Conservation (phyloP, 1,140 invertebrate genomes). For the Trichonephila clavipes region DNA sequence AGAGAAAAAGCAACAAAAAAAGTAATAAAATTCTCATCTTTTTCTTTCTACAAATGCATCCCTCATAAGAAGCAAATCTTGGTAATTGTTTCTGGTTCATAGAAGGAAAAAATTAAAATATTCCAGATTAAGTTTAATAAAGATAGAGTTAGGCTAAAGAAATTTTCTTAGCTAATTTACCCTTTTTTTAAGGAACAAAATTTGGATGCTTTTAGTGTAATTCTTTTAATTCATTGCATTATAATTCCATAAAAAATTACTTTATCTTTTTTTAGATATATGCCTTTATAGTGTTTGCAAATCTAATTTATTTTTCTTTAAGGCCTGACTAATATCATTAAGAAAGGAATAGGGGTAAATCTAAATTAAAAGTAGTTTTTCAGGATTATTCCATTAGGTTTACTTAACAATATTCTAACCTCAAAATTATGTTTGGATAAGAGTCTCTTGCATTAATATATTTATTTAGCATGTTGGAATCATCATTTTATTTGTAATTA, state of each 20-base stretch:
- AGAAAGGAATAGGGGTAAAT: background rate
- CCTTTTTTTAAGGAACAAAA: background rate
- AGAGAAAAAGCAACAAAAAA: no score
- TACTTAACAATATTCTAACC: background rate
- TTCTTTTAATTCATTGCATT: constrained; percentile 30
- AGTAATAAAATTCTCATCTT: background rate
- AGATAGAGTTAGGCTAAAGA: background rate
- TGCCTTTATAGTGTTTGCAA: background rate
- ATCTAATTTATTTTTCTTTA: background rate
- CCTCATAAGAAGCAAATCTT: background rate
- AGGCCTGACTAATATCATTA: background rate
- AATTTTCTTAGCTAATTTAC: background rate
- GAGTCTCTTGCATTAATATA: background rate
- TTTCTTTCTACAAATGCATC: background rate
- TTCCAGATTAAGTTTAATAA: background rate
- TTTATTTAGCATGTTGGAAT: background rate
- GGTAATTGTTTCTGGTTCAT: background rate
- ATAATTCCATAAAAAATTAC: background rate
- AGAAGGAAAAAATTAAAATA: background rate
- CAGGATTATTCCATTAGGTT: background rate
- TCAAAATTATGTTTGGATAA: background rate
- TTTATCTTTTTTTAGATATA: background rate
- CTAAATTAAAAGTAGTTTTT: background rate
- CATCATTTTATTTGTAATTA: background rate
- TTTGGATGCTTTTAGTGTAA: background rate